Evolutionary conservation across 2,888 invertebrate species (phyloP).

Genomic region (Cartodere bifasciata): DNA sequence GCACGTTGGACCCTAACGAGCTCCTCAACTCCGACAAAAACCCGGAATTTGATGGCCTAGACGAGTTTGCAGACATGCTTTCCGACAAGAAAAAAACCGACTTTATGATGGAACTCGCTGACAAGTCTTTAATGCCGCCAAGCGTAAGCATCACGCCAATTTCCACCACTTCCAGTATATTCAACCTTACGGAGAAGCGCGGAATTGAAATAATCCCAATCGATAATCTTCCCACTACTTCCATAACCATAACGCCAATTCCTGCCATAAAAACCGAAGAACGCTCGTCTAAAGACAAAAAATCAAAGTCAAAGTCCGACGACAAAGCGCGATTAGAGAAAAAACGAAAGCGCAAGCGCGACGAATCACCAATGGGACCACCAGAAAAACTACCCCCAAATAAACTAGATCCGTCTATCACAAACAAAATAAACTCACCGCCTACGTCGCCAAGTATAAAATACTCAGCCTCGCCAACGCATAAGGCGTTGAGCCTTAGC

Average conservation of each 20-base stretch:
- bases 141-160: slow-evolving; percentile 53
- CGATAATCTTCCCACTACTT: slow-evolving; percentile 41
- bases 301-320: slow-evolving; percentile 31
- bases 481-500: slow-evolving; percentile 50
- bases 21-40: slow-evolving; percentile 37
- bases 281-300: slow-evolving; percentile 36
- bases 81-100: slow-evolving; percentile 35
- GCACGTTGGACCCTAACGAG: slow-evolving; percentile 48
- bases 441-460: slow-evolving; percentile 57
- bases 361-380: slow-evolving; percentile 69
- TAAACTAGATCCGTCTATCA: not conserved
- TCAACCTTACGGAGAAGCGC: not conserved
- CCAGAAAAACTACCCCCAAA: slow-evolving; percentile 60
- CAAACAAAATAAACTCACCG: too few relatives aligned
- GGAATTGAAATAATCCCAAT: not conserved
- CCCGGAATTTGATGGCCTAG: slow-evolving; percentile 47
- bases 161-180: slow-evolving; percentile 23
- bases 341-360: slow-evolving; percentile 59
- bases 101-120: slow-evolving; percentile 21
- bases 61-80: slow-evolving; percentile 39
- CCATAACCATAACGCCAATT: slow-evolving; percentile 80
- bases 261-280: slow-evolving; percentile 30
- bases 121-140: slow-evolving; percentile 44
- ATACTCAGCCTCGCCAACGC: slow-evolving; percentile 61
- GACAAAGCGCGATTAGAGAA: slow-evolving; percentile 48